Evolutionary conservation across 2,888 invertebrate genomes (phyloP).

Genomic region (Metellina segmentata): DNA sequence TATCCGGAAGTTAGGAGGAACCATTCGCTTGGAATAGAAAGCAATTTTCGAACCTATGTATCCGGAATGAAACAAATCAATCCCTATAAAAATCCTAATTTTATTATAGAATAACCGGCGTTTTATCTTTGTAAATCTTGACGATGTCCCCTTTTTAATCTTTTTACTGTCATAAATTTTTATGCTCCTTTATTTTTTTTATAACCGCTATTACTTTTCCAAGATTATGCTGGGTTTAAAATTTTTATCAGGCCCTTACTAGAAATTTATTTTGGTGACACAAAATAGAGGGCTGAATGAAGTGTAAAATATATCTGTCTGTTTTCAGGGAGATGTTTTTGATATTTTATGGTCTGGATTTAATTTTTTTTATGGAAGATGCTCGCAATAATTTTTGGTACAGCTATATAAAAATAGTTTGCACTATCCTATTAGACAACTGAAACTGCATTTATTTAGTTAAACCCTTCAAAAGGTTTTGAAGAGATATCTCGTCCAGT

Average conservation of each 20-base stretch:
- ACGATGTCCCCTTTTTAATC: neutral
- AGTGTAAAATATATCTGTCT: too few relatives aligned
- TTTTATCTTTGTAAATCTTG: conserved; percentile 5
- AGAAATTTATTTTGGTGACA: too few relatives aligned
- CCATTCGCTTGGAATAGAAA: neutral
- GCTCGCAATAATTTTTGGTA: too few relatives aligned
- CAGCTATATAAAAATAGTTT: too few relatives aligned
- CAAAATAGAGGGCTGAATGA: too few relatives aligned
- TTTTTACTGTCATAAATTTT: neutral
- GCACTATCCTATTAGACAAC: too few relatives aligned
- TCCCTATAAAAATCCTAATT: conserved; percentile 13
- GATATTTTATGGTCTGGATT: too few relatives aligned
- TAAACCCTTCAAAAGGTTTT: too few relatives aligned
- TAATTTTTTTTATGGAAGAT: too few relatives aligned
- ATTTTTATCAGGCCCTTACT: neutral
- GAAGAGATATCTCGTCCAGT: too few relatives aligned
- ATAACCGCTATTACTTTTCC: neutral
- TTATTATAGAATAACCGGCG: conserved; percentile 28
- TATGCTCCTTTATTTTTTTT: neutral
- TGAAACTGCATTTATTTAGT: too few relatives aligned
- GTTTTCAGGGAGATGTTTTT: too few relatives aligned
- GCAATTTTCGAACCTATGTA: conserved; percentile 40
- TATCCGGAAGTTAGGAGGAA: conserved; percentile 27
- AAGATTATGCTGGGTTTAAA: neutral
- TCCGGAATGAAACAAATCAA: conserved; percentile 33